A percentile compares a stretch with the other conserved stretches of the same genome.
phyloP scores from a whole-genome alignment of 2,797 vertebrate species.

The Phalanger gymnotis region DNA sequence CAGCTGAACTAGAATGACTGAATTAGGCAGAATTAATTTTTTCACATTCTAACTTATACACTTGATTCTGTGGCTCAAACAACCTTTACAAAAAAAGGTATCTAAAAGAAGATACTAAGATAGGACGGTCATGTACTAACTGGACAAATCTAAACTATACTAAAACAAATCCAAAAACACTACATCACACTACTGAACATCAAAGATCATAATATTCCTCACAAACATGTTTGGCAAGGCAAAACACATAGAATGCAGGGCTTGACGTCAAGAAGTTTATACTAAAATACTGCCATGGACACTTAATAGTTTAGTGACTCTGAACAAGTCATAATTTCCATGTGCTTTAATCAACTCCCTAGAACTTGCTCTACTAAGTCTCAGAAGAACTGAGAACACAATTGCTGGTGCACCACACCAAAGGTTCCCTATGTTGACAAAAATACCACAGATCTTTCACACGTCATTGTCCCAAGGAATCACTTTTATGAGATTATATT shows the following conservation, averaged over 20 bases:
- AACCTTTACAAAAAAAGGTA: neutral
- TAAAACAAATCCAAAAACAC: neutral
- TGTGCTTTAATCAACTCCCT: neutral
- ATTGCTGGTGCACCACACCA: neutral
- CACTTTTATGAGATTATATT: neutral
- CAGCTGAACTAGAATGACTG: neutral
- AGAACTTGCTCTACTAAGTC: neutral
- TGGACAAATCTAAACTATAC: neutral
- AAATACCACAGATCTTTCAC: neutral
- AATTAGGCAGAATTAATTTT: neutral
- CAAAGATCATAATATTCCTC: neutral
- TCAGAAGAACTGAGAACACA: neutral
- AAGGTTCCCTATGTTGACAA: neutral
- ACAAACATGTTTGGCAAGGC: neutral
- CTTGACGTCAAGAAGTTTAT: neutral
- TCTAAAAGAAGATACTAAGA: neutral
- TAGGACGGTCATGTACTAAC: neutral
- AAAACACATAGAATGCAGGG: neutral
- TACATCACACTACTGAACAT: neutral
- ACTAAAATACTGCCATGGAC: neutral
- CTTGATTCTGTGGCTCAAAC: neutral
- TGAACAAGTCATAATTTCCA: neutral
- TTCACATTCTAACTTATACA: neutral
- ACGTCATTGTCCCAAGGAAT: neutral
- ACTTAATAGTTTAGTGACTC: neutral